Percentiles rank a stretch among this genome's conserved stretches.
These are phyloP conservation scores for Drosophila ficusphila DNA, from an alignment of 1,140 invertebrate species.

Conservation along the genomic window DNA sequence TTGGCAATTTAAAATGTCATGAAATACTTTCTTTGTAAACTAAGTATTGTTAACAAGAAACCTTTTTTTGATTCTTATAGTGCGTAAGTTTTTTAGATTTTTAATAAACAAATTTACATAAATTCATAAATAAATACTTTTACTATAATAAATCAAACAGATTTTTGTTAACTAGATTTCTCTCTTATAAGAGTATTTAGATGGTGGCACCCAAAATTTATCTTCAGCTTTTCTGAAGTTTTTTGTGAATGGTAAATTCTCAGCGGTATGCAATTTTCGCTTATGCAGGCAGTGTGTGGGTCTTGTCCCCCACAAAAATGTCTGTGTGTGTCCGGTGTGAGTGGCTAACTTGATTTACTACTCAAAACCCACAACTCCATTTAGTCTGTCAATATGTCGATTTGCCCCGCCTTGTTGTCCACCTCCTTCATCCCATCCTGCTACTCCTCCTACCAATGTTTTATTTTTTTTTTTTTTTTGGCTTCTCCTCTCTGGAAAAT, in stretches of 20 bases:
- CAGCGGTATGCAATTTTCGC: conserved; percentile 69
- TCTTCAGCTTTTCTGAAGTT: too few relatives aligned
- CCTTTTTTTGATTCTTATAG: too few relatives aligned
- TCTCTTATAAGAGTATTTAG: too few relatives aligned
- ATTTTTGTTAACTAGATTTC: too few relatives aligned
- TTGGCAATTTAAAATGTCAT: too few relatives aligned
- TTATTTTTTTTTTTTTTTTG: conserved; percentile 19
- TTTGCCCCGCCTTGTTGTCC: conserved; percentile 69
- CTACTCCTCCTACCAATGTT: background rate
- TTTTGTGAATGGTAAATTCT: conserved; percentile 51
- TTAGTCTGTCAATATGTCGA: conserved; percentile 83
- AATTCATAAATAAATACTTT: too few relatives aligned
- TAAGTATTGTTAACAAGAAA: too few relatives aligned
- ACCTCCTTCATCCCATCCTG: conserved; percentile 29
- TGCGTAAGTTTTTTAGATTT: too few relatives aligned
- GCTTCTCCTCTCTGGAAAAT: conserved; percentile 60
- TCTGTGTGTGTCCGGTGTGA: conserved; percentile 44
- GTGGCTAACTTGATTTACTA: conserved; percentile 82
- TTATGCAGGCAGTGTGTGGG: conserved; percentile 59
- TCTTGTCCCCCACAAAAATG: conserved; percentile 7
- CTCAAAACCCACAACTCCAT: conserved; percentile 83
- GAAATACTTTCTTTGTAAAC: too few relatives aligned
- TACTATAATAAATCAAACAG: too few relatives aligned
- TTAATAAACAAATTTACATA: too few relatives aligned
- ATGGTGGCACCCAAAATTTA: too few relatives aligned